Evolutionary conservation across 2,797 vertebrate species (phyloP), one percentile per base, ranked within the genome.

Genomic region (Lateolabrax maculatus): DNA sequence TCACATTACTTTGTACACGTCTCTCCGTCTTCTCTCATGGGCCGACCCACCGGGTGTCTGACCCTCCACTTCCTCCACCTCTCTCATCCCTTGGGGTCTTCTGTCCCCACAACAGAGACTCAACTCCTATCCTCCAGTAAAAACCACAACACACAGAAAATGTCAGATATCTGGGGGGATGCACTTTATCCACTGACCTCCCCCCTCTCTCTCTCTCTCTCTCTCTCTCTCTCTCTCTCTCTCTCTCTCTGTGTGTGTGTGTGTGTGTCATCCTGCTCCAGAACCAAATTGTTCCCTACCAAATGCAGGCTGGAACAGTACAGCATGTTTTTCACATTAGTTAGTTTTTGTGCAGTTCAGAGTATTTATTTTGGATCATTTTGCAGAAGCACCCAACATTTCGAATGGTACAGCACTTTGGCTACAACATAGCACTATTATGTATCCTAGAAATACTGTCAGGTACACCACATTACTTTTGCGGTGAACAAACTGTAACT

Each of bases 141-240:
- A 73, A 79, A 81, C 25, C 53, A 69, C 80, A 81, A 85, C 71
- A 81, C 75, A 48, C 58, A 79, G 75, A 84, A 88, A 89, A 89
- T 92, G 88, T 86, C 86, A 89, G 77, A 68, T 74, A 76, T 85
- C 83, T 68, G 56, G 55, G 53, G 83, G 78, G 73, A 46, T 81
- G 77, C 79, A 83, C 71, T 88, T 86, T 84, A 84, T 82, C 69
- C 67, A 48, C 58, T 80, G 84, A 88, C 73, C 84, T 34, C n/a
- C n/a, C n/a, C n/a, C n/a, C 31, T 34, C 31, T 34, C 31, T 4
- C 3, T 34, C 4, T 4, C 6, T 3, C 8, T 27, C 31, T 34
- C 31, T 34, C 31, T 4, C 3, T 34, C 4, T 4, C 6, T 3
- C 8, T 27, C 31, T 34, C 31, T 34, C 31, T 34, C 31, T 34